Evolutionary conservation across 2,888 invertebrate species (phyloP), one percentile per base, ranked within the genome.

Genomic region (Erebia aethiops): DNA sequence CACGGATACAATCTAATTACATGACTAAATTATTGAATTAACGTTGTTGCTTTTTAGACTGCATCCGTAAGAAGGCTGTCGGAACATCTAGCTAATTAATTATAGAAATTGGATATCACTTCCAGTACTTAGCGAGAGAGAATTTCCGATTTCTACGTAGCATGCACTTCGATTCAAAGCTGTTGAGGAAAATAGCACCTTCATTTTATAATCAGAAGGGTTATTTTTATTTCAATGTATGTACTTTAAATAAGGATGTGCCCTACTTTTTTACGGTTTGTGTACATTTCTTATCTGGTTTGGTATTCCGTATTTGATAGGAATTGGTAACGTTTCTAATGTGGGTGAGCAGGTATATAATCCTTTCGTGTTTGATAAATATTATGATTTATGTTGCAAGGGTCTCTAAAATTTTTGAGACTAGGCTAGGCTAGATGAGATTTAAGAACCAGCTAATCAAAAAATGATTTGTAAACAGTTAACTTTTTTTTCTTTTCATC

Each of bases 71-170:
- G 68, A 69, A 67, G 66, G 56, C 57, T 52, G 69, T 64, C 69
- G 49, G 54, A 60, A 54, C 70, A 57, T 46, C 26, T 57, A 69
- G 63, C 67, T 73, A 61, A 67, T 68, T 73, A 61, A 67, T 68
- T 69, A 71, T 74, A 72, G 75, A 68, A 67, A 69, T 71, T 63
- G 57, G 67, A 69, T 72, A 69, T 75, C 71, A 70, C 71, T 74
- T 71, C 75, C 74, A 75, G 72, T 73, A 49, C 51, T 65, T 68
- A 69, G 49, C 61, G 54, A 64, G 65, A 62, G 66, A 72, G 64
- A 69, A 71, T 63, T 71, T 75, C 67, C 60, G 73, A 75, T 75
- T 75, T 75, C 74, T 73, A 73, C 58, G 57, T 51, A 64, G 67
- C 66, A 57, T 52, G 67, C 35, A 51, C 60, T 57, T 35, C 10